phyloP scores from a whole-genome alignment of 2,113 vertebrate species.

The Nibea albiflora region DNA sequence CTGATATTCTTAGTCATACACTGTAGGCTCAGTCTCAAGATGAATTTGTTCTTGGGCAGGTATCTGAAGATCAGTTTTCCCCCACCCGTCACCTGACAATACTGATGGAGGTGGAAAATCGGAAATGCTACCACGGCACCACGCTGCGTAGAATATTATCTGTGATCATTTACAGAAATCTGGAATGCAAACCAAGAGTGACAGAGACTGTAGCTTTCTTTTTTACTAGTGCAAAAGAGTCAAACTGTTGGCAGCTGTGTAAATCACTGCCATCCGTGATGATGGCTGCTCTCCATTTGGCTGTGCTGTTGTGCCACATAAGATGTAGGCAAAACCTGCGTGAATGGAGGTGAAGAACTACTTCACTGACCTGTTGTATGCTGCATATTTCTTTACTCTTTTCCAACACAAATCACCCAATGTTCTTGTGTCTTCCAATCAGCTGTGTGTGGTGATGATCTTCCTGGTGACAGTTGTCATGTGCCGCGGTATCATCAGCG shows the following conservation, averaged over 20 bases:
- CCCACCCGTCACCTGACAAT: slow-evolving; percentile 13
- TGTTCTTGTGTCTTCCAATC: slow-evolving; percentile 8
- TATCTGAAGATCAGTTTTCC: slow-evolving; percentile 25
- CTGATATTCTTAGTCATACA: slow-evolving; percentile 18
- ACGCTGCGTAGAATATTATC: background rate
- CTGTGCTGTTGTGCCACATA: background rate
- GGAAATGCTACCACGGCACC: background rate
- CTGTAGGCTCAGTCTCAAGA: slow-evolving; percentile 24
- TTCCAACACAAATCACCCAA: background rate
- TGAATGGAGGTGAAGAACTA: background rate
- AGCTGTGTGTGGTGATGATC: slow-evolving; percentile 87
- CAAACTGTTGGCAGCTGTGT: background rate
- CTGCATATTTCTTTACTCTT: background rate
- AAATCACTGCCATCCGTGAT: background rate
- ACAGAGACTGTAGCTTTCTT: background rate
- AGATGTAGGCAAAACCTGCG: background rate
- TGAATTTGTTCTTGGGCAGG: slow-evolving; percentile 22
- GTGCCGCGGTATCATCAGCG: slow-evolving; percentile 85
- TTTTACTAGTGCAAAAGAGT: background rate
- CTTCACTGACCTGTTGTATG: background rate
- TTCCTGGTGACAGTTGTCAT: slow-evolving; percentile 88
- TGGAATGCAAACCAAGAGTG: background rate
- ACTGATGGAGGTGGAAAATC: background rate
- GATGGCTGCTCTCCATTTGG: background rate
- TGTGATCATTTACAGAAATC: background rate